phyloP scores from a whole-genome alignment of 1,140 invertebrate species.

The Pogonomyrmex barbatus region DNA sequence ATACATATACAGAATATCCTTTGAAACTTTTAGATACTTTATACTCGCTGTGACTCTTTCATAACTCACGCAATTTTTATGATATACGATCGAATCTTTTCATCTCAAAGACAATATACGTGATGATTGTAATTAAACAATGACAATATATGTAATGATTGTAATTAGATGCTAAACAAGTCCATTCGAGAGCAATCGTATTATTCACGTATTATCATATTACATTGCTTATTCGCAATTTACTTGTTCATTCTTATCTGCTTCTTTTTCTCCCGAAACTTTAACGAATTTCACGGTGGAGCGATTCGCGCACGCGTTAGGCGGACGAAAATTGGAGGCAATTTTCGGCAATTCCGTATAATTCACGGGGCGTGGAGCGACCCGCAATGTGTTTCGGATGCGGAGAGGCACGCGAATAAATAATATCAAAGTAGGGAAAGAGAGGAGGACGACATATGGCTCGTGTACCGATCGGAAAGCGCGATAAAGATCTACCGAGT shows the following conservation, averaged over 20 bases:
- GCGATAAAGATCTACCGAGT: slow-evolving; percentile 67
- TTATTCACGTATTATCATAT: background rate
- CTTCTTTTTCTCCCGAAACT: background rate
- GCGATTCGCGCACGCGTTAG: slow-evolving; percentile 14
- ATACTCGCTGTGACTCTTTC: background rate
- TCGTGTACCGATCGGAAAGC: slow-evolving; percentile 68
- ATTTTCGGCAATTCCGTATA: slow-evolving; percentile 73
- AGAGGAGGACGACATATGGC: slow-evolving; percentile 71
- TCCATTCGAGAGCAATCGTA: background rate
- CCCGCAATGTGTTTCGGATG: slow-evolving; percentile 39
- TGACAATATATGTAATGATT: background rate
- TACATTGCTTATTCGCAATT: background rate
- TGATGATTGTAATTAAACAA: background rate
- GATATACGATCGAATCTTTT: background rate
- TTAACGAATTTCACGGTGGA: slow-evolving; percentile 7
- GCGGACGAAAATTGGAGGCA: slow-evolving; percentile 69
- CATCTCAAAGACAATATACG: background rate
- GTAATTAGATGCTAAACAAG: background rate
- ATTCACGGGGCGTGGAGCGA: slow-evolving; percentile 67
- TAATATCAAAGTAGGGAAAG: slow-evolving; percentile 60
- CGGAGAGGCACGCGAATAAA: slow-evolving; percentile 62
- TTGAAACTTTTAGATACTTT: background rate
- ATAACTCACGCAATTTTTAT: background rate
- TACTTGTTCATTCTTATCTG: background rate
- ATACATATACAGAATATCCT: background rate